Evolutionary conservation across 1,140 invertebrate species (phyloP), one percentile per base, ranked within the genome.

Genomic region (Drosophila orena): DNA sequence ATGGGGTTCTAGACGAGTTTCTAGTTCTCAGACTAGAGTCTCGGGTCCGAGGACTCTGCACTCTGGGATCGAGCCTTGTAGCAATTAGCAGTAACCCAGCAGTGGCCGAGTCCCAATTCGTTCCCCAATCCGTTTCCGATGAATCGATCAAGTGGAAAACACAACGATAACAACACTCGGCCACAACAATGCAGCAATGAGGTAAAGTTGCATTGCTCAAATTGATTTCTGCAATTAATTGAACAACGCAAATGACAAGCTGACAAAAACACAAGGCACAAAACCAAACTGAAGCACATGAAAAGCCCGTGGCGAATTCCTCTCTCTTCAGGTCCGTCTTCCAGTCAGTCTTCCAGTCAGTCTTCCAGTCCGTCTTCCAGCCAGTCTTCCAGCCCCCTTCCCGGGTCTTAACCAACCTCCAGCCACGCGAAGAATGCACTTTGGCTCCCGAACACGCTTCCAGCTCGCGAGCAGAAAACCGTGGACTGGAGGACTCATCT

Each of bases 151-250:
- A 57, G 37, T 49, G 43, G n/a, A 27, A 44, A 49, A 6, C 64
- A 47, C 53, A 71, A 40, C 17, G 57, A 20, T 24, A 76, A 54
- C 24, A 30, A 37, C 53, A 50, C 22, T 55, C 50, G 59, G 46
- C 49, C 34, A 40, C 47, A 57, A 71, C 73, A 85, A 88, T 86
- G 78, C 70, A 56, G 61, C 85, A 86, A 86, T 90, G 81, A 85
- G 76, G 86, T 72, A 90, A 74, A 74, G 77, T 80, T 74, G 80
- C 88, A 91, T 91, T 91, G 77, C 89, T 91, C 78, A 89, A 91
- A 91, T 91, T 91, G 83, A 91, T 91, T 91, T 91, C 83, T 91
- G 80, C 89, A 91, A 91, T 91, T 91, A 91, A 91, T 91, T 88
- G 83, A 91, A 89, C 79, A 88, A 89, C 83, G 79, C 79, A 88